Evolutionary conservation across 2,113 vertebrate genomes (phyloP).

Genomic region (Morone chrysops): DNA sequence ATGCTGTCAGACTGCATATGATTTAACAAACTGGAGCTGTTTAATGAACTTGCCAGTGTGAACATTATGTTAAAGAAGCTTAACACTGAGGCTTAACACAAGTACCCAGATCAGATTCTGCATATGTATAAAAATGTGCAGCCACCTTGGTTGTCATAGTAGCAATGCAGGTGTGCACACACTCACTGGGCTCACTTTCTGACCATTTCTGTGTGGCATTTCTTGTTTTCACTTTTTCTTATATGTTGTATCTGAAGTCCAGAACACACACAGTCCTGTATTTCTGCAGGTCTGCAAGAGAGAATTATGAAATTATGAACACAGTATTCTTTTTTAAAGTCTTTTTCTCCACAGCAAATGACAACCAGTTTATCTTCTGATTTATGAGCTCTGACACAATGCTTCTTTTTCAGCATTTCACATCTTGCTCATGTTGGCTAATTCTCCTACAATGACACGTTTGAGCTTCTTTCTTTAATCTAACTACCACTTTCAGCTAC

Average conservation of each 20-base stretch:
- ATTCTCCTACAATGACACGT: constrained; percentile 25
- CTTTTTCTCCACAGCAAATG: not conserved
- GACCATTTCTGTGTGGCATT: not conserved
- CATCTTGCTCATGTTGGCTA: constrained; percentile 6
- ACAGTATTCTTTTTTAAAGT: not conserved
- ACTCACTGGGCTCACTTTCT: not conserved
- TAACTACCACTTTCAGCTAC: constrained; percentile 54
- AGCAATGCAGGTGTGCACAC: constrained; percentile 36
- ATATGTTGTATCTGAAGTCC: not conserved
- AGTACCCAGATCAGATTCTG: not conserved
- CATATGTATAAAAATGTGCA: not conserved
- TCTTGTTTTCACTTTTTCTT: not conserved
- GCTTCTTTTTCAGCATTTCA: constrained; percentile 15
- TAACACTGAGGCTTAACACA: not conserved
- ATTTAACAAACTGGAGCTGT: not conserved
- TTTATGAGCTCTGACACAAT: constrained; percentile 22
- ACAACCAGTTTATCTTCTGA: not conserved
- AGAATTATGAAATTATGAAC: not conserved
- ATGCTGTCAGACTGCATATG: not conserved
- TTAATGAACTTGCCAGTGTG: not conserved
- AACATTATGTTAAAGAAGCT: not conserved
- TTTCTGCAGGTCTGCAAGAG: not conserved
- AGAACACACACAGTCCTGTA: not conserved
- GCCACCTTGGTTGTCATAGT: constrained; percentile 53
- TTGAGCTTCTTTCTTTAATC: constrained; percentile 53